These are phyloP conservation scores for Mastomys coucha DNA, from an alignment of 2,113 vertebrate species.

Conservation along the genomic window DNA sequence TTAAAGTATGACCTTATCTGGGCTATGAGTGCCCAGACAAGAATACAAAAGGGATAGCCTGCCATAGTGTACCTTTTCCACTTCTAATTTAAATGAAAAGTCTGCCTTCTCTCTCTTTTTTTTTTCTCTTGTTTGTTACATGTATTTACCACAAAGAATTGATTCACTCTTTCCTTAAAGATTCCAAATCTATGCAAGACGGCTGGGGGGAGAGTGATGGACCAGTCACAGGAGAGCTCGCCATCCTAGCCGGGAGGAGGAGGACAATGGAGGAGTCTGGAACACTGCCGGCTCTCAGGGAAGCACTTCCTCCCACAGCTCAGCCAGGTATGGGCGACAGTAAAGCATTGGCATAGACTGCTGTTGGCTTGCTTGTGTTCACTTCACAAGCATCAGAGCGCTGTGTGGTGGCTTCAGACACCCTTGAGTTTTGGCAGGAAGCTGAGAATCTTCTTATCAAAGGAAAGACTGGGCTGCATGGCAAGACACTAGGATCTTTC, in stretches of 20 bases:
- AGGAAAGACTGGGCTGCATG: not conserved
- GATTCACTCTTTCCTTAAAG: conserved; percentile 83
- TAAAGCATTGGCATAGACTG: not conserved
- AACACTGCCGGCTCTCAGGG: conserved; percentile 95
- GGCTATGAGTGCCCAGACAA: not conserved
- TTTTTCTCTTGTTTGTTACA: not conserved
- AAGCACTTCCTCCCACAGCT: conserved; percentile 95
- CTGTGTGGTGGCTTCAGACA: not conserved
- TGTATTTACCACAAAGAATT: not conserved
- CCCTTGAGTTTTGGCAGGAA: not conserved
- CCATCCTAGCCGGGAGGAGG: conserved; percentile 98
- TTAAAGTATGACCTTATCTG: not conserved
- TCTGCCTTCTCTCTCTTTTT: not conserved
- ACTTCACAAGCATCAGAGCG: not conserved
- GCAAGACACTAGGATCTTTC: not conserved
- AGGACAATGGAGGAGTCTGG: conserved; percentile 96
- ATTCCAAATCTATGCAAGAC: conserved; percentile 97
- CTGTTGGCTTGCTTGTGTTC: not conserved
- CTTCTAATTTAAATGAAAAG: not conserved
- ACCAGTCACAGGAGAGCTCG: conserved; percentile 92
- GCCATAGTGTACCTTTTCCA: not conserved
- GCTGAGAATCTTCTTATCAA: not conserved
- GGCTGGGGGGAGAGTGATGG: conserved; percentile 95
- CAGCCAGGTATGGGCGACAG: conserved; percentile 87
- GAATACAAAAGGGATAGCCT: not conserved